phyloP scores from a whole-genome alignment of 2,797 vertebrate species.

The Notamacropus eugenii region DNA sequence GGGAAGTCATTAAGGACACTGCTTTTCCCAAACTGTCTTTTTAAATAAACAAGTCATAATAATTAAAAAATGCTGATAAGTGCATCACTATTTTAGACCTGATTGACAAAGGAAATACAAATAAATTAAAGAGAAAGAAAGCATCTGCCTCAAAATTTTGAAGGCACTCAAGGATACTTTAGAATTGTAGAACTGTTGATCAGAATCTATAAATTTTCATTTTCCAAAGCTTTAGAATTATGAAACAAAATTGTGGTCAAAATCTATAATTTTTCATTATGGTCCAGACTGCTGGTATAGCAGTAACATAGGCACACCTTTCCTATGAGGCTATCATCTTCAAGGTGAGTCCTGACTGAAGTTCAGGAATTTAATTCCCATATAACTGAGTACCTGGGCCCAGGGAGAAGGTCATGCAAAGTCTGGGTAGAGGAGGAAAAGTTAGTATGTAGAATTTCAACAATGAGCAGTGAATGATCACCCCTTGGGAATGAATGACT shows the following conservation, averaged over 20 bases:
- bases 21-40: slow-evolving; percentile 26
- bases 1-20: not conserved
- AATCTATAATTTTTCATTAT: not conserved
- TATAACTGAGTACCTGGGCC: not conserved
- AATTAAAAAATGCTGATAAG: not conserved
- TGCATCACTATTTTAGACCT: slow-evolving; percentile 5
- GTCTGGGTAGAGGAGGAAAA: not conserved
- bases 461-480: not conserved
- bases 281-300: not conserved
- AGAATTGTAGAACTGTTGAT: not conserved
- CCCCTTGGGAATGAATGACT: not conserved
- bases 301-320: not conserved
- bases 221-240: not conserved
- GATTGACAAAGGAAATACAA: not conserved
- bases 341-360: not conserved
- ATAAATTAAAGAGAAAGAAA: slow-evolving; percentile 17
- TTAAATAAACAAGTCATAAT: not conserved
- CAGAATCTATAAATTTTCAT: not conserved
- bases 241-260: not conserved
- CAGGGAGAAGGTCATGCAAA: not conserved
- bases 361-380: not conserved
- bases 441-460: not conserved
- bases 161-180: not conserved
- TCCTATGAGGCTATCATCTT: not conserved
- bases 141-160: not conserved